phyloP scores from a whole-genome alignment of 2,113 vertebrate species.

The Daubentonia madagascariensis region DNA sequence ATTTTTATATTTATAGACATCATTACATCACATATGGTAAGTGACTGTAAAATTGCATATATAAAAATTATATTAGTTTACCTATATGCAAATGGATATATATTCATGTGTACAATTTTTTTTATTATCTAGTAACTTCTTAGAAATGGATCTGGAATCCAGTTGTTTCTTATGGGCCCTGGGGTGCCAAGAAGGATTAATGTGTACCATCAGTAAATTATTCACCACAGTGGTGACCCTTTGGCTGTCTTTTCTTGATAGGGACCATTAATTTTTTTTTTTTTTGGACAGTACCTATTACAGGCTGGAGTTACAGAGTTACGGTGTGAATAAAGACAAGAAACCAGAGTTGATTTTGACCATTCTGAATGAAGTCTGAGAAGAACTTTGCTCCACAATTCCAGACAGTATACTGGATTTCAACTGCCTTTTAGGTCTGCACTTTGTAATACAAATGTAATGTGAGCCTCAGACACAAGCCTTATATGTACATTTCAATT shows the following conservation, averaged over 20 bases:
- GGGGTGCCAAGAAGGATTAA: not conserved
- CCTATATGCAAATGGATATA: constrained; percentile 65
- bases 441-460: not conserved
- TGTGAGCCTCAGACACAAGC: not conserved
- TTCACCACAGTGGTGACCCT: not conserved
- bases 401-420: not conserved
- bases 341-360: not conserved
- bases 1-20: constrained; percentile 75
- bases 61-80: constrained; percentile 61
- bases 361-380: not conserved
- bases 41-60: constrained; percentile 60
- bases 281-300: not conserved
- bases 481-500: not conserved
- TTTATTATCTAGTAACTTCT: constrained; percentile 43
- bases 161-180: not conserved
- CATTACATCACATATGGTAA: constrained; percentile 72
- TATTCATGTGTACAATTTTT: constrained; percentile 19
- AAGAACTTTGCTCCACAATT: not conserved
- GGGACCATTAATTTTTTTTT: not conserved
- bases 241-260: not conserved
- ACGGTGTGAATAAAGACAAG: not conserved
- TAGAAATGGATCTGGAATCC: constrained; percentile 3
- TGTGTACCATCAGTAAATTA: not conserved
- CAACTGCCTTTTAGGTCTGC: not conserved
- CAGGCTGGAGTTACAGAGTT: not conserved